A percentile compares a stretch with the other conserved stretches of the same genome.
Evolutionary conservation across 53 echinoderm and acorn worm species (phyloP).

Genomic region (Patiria pectinifera): DNA sequence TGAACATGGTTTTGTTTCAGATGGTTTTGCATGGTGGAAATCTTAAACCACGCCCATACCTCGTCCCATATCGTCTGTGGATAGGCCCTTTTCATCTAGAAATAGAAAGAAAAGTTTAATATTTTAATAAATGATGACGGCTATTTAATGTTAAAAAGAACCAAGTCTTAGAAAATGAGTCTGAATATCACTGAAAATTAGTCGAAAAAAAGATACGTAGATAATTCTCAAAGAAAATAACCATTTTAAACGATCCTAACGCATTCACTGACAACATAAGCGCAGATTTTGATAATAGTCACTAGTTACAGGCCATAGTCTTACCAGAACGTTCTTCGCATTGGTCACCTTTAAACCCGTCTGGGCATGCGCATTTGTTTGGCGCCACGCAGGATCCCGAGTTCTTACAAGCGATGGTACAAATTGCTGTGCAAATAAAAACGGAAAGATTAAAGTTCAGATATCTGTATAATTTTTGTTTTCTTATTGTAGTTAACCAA

Average conservation of each 20-base stretch:
- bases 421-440: slow-evolving; percentile 41
- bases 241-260: background rate
- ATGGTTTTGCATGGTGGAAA: background rate
- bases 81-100: background rate
- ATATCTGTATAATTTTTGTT: background rate
- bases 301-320: background rate
- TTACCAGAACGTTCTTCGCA: slow-evolving; percentile 43
- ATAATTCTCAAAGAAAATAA: no score
- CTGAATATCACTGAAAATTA: no score
- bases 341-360: slow-evolving; percentile 39
- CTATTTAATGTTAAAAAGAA: no score
- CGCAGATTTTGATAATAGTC: background rate
- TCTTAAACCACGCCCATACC: background rate
- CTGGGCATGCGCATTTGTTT: slow-evolving; percentile 49
- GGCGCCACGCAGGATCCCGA: slow-evolving; percentile 41
- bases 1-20: no score
- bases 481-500: no score
- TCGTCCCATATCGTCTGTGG: background rate
- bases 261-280: background rate
- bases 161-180: no score
- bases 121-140: background rate
- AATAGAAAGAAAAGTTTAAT: background rate
- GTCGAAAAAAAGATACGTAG: no score
- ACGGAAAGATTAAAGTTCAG: background rate
- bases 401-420: slow-evolving; percentile 41